Conservation (phyloP, 2,797 vertebrate species). For the Brotogeris chrysoptera region DNA sequence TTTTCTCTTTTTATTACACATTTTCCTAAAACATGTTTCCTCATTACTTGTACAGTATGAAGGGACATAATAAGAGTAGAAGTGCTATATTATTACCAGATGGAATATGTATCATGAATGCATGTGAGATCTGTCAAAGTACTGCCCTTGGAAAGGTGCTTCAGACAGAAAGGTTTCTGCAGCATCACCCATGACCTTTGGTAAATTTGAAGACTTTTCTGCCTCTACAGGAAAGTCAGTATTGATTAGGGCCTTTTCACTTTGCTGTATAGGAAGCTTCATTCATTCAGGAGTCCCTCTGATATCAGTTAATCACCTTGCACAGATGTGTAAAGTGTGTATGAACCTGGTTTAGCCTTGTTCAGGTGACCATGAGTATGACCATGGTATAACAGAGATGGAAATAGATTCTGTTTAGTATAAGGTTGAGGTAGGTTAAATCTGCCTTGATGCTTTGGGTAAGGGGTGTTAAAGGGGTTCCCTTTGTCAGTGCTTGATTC, state of each 20-base stretch:
- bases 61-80: not conserved
- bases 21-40: not conserved
- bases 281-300: not conserved
- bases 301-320: not conserved
- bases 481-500: not conserved
- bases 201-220: not conserved
- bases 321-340: not conserved
- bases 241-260: not conserved
- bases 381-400: rapidly evolving
- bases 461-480: not conserved
- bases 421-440: not conserved
- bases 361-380: not conserved
- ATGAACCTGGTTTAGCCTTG: not conserved
- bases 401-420: not conserved
- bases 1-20: not conserved
- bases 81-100: not conserved
- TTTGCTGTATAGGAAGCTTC: not conserved
- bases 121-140: not conserved
- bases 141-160: not conserved
- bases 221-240: not conserved
- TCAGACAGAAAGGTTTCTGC: not conserved
- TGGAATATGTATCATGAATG: not conserved
- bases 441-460: not conserved
- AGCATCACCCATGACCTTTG: not conserved
- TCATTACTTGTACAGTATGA: not conserved